Base-by-base conservation (phyloP, 2,113 vertebrate species). In the Corydoras maculifer region DNA sequence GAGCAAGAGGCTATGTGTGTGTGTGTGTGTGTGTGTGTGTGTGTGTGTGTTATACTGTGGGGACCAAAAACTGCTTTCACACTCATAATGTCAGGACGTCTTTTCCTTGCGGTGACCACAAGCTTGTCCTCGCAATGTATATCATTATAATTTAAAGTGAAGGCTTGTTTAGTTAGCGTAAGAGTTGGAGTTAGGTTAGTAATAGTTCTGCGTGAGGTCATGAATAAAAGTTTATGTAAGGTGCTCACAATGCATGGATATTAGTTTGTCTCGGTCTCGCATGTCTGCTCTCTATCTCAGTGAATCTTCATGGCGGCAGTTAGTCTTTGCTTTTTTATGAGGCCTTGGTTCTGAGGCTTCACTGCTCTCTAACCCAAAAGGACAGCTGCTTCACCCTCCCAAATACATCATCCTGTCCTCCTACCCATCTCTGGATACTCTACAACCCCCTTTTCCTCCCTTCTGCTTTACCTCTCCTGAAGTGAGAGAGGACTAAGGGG, bases 321-420 rank as follows among this genome's bases (percentile, higher is more conserved):
- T 73, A 77, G 73, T 35, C 66, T 69, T 70, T 64, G 70, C 72
- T 59, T 43, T 25, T 82, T 84, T 32, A 14, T 0, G 71, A 81
- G 78, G 73, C 78, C 68, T 81, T 58, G 51, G 74, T 58, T 71
- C 65, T 63, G 58, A 75, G 64, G 62, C 75, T 71, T 35, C 9
- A 7, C 15, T 25, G 80, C 0, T 0, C 77, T 81, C 80, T 51
- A 66, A 72, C 81, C 79, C 69, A 68, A 77, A 70, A 0, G 78
- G 68, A 80, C 81, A 75, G 69, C 81, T 81, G 82, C 29, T 83
- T 69, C 73, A 63, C 74, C 78, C 72, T 88, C 82, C 84, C 87
- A 86, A 81, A 84, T 90, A 80, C 83, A 79, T 76, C 80, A 79
- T 7, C 51, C 15, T 57, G 84, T 85, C 82, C 84, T 84, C 64